These are phyloP conservation scores for Iguana delicatissima DNA, from an alignment of 2,797 vertebrate genomes.

Conservation along the genomic window DNA sequence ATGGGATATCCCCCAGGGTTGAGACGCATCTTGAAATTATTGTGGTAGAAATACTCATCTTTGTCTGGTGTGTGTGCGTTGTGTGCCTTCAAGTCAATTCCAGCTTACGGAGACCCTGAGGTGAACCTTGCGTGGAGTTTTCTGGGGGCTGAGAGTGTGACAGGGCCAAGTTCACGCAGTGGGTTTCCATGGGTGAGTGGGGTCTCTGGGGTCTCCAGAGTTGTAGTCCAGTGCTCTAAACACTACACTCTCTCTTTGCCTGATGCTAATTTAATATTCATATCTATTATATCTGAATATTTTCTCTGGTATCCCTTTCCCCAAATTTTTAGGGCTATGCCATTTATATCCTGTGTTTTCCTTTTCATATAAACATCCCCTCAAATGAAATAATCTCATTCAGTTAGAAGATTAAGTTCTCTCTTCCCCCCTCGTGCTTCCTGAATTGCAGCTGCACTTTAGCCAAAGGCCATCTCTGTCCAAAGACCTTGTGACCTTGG, in stretches of 20 bases:
- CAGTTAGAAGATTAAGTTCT: neutral
- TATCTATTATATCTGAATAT: neutral
- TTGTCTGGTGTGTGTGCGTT: too few species aligned
- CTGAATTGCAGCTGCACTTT: neutral
- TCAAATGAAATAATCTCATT: neutral
- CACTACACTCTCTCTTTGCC: neutral
- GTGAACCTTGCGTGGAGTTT: too few species aligned
- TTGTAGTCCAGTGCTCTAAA: too few species aligned
- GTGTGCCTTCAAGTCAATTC: too few species aligned
- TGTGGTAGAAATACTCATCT: neutral
- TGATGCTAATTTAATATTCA: neutral
- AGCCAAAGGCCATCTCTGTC: neutral
- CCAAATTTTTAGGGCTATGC: neutral
- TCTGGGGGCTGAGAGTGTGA: too few species aligned
- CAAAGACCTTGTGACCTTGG: conserved; percentile 10
- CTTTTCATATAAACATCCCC: neutral
- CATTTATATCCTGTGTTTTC: neutral
- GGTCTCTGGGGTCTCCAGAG: too few species aligned
- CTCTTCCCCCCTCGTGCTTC: neutral
- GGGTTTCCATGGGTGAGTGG: too few species aligned
- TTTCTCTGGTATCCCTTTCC: neutral
- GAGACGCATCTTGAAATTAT: too few species aligned
- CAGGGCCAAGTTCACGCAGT: too few species aligned
- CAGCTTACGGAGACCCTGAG: too few species aligned
- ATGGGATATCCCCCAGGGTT: too few species aligned